A percentile compares a stretch with the other conserved stretches of the same genome.
Conservation (phyloP, 2,113 vertebrate genomes). For the Solea solea region DNA sequence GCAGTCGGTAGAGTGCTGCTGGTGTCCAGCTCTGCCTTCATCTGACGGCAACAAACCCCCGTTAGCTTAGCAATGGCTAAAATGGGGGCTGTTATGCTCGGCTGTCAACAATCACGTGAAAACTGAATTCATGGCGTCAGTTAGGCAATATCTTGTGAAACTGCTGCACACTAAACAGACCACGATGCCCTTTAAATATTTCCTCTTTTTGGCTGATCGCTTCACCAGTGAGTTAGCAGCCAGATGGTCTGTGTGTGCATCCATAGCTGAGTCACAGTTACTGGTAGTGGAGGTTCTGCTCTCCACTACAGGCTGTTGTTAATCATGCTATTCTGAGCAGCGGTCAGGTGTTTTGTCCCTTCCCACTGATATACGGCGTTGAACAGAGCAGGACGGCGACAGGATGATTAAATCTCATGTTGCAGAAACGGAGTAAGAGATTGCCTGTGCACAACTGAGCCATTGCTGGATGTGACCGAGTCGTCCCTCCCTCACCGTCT, state of each 20-base stretch:
- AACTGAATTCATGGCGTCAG: no score
- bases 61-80: no score
- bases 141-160: conserved; percentile 1
- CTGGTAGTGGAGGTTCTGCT: conserved; percentile 47
- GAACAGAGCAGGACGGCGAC: conserved; percentile 29
- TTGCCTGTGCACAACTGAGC: conserved; percentile 48
- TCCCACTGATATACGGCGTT: conserved; percentile 34
- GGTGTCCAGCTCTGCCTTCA: no score
- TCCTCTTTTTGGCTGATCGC: conserved; percentile 43
- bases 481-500: conserved; percentile 34
- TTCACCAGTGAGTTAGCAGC: conserved; percentile 42
- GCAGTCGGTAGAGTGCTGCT: no score
- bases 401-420: conserved; percentile 57
- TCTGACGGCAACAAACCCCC: no score
- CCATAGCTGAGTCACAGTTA: conserved; percentile 66
- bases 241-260: conserved; percentile 59
- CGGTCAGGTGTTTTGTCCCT: conserved; percentile 34
- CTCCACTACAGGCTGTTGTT: conserved; percentile 43
- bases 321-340: conserved; percentile 61
- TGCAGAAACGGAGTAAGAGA: conserved; percentile 42
- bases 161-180: conserved; percentile 26
- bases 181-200: conserved; percentile 38
- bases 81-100: no score
- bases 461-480: conserved; percentile 64
- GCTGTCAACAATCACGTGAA: no score